phyloP scores from a whole-genome alignment of 2,888 invertebrate genomes.

The Myopa tessellatipennis region DNA sequence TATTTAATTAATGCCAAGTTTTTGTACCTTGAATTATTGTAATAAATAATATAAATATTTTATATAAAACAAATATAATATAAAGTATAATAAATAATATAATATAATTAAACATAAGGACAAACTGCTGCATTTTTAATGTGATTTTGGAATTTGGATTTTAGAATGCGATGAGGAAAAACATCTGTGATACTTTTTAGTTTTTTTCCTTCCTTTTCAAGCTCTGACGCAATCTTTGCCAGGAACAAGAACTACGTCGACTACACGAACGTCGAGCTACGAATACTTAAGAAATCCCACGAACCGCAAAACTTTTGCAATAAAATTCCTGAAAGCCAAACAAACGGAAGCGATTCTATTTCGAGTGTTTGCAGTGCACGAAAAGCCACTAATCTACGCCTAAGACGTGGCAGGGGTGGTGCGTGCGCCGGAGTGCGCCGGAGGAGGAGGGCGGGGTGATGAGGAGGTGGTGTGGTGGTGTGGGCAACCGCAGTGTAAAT shows the following conservation, averaged over 20 bases:
- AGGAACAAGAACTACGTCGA: neutral
- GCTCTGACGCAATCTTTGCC: neutral
- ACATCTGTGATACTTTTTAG: no score
- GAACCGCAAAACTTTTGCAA: conserved; percentile 33
- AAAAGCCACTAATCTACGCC: neutral
- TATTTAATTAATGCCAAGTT: no score
- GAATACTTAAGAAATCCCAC: conserved; percentile 5
- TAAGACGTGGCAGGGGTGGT: neutral
- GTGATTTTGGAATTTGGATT: no score
- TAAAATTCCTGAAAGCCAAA: conserved; percentile 29
- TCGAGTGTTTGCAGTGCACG: neutral
- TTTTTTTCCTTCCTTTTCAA: no score
- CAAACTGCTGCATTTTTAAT: no score
- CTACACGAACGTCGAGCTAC: neutral
- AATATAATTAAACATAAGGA: no score
- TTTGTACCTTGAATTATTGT: no score
- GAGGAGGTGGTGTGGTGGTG: neutral
- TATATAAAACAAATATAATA: no score
- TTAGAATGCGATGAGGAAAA: no score
- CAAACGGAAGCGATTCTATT: conserved; percentile 9
- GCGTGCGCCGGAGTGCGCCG: neutral
- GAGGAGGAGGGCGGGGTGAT: neutral
- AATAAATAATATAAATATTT: no score
- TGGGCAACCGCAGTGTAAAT: conserved; percentile 39
- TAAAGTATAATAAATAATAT: no score